A percentile compares a stretch with the other conserved stretches of the same genome.
Conservation (phyloP, 2,797 vertebrate species). For the Salmo trutta region DNA sequence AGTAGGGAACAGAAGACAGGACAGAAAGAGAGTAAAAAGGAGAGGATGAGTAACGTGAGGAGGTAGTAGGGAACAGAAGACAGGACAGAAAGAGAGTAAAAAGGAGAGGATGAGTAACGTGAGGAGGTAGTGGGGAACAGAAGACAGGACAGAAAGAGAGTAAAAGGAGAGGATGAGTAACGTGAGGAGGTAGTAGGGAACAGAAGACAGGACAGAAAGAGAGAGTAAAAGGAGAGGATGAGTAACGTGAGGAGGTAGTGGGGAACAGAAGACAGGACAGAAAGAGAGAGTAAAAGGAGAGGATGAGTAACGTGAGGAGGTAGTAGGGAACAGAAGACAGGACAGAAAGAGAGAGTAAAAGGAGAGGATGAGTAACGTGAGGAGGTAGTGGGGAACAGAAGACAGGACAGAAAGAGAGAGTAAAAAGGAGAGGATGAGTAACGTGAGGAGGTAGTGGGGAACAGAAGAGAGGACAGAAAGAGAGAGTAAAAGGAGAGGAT, state of each 20-base stretch:
- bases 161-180: too few species aligned
- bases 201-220: constrained; percentile 35
- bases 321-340: constrained; percentile 23
- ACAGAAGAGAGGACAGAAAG: too few species aligned
- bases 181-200: constrained; percentile 16
- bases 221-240: not conserved
- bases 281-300: constrained; percentile 16
- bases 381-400: too few species aligned
- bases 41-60: not conserved
- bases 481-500: too few species aligned
- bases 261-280: constrained; percentile 32
- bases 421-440: too few species aligned
- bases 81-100: constrained; percentile 30
- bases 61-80: constrained; percentile 23
- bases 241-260: not conserved
- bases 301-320: not conserved
- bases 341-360: constrained; percentile 46
- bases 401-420: too few species aligned
- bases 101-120: too few species aligned
- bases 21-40: constrained; percentile 24
- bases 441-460: too few species aligned
- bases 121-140: constrained; percentile 19
- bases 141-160: constrained; percentile 33
- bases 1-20: constrained; percentile 27
- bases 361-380: too few species aligned